Conservation (phyloP, 2,888 invertebrate species). For the Yponomeuta malinellus region DNA sequence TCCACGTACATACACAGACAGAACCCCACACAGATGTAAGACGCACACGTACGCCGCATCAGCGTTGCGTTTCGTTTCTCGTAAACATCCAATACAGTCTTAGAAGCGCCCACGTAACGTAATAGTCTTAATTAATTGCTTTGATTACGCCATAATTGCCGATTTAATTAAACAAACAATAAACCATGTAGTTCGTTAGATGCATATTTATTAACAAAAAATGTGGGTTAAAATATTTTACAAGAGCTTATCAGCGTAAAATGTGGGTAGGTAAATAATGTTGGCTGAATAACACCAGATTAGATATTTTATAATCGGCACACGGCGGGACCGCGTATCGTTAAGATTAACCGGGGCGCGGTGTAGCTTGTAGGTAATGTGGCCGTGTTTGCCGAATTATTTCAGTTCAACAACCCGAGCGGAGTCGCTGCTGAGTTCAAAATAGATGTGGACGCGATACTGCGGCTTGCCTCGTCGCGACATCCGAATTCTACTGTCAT, state of each 20-base stretch:
- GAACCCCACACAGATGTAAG: conserved; percentile 51
- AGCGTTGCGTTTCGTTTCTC: conserved; percentile 56
- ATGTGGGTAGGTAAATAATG: background rate
- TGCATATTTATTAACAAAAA: background rate
- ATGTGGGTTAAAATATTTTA: background rate
- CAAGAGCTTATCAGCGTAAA: background rate
- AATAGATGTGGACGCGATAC: conserved; percentile 65
- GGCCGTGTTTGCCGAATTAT: conserved; percentile 73
- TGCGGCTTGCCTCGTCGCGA: conserved; percentile 39
- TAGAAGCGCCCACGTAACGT: conserved; percentile 2
- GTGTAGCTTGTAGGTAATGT: conserved; percentile 34
- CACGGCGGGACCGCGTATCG: conserved; percentile 28
- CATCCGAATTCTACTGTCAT: conserved; percentile 31
- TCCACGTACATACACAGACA: conserved; percentile 69
- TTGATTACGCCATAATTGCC: conserved; percentile 16
- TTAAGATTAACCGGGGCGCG: conserved; percentile 55
- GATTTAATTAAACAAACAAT: conserved; percentile 19
- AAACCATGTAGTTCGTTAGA: background rate
- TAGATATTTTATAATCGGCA: conserved; percentile 42
- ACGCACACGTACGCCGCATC: conserved; percentile 61
- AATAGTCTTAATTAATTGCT: conserved; percentile 16
- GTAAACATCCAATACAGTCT: conserved; percentile 42
- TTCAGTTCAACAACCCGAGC: conserved; percentile 74
- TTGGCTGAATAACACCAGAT: conserved; percentile 11
- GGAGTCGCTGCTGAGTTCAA: conserved; percentile 61